Conservation (phyloP, 2,113 vertebrate species). For the Capreolus pygargus region DNA sequence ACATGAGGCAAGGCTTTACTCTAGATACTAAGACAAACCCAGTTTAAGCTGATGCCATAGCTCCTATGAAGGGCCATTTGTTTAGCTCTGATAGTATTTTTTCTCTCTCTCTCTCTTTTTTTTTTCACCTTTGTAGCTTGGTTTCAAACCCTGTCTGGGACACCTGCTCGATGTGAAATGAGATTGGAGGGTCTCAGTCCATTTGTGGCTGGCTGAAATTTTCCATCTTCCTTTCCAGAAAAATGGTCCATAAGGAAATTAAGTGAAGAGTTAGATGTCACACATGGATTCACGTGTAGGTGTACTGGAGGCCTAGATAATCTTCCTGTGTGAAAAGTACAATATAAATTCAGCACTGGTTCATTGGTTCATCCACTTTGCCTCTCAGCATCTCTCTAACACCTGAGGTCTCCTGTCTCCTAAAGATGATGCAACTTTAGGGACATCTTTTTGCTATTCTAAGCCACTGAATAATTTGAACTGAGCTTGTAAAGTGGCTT, state of each 20-base stretch:
- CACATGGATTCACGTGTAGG: slow-evolving; percentile 80
- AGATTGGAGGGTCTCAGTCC: slow-evolving; percentile 66
- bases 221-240: slow-evolving; percentile 69
- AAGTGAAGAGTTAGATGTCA: slow-evolving; percentile 73
- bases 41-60: neutral
- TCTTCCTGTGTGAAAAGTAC: slow-evolving; percentile 74
- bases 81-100: slow-evolving; percentile 38
- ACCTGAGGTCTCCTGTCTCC: slow-evolving; percentile 55
- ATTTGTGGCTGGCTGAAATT: slow-evolving; percentile 67
- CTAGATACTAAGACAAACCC: slow-evolving; percentile 38
- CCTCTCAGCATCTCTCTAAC: slow-evolving; percentile 69
- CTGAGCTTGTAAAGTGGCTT: slow-evolving; percentile 58
- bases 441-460: slow-evolving; percentile 56
- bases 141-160: slow-evolving; percentile 60
- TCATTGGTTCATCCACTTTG: slow-evolving; percentile 74
- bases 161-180: slow-evolving; percentile 58
- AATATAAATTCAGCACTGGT: slow-evolving; percentile 77
- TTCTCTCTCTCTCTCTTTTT: neutral
- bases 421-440: slow-evolving; percentile 58
- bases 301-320: slow-evolving; percentile 76
- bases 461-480: slow-evolving; percentile 60
- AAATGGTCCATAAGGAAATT: slow-evolving; percentile 76
- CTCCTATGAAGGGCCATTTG: neutral
- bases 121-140: slow-evolving; percentile 43
- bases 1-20: slow-evolving; percentile 61